Base-by-base conservation (phyloP, 2,113 vertebrate species). In the Lamprotornis superbus region DNA sequence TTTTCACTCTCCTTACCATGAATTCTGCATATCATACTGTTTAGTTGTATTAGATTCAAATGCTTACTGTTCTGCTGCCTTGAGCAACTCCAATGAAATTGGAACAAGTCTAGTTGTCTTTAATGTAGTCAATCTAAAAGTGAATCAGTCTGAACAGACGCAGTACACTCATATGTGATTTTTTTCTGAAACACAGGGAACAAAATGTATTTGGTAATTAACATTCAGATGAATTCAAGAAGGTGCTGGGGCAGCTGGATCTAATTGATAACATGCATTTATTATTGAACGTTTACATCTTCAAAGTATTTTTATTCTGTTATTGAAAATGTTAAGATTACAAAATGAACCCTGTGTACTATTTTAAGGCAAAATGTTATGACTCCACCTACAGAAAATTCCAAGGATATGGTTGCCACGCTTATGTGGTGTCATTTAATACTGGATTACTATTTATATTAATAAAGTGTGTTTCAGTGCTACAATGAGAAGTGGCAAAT, bases 101-200 rank as follows among this genome's bases (percentile, higher is more conserved):
- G 7, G 55, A 73, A n/a, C 9, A 35, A 23, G 15, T 33, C n/a
- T 53, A 44, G 5, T 35, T 94, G 17, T 49, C 76, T 69, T 94
- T 80, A 40, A n/a, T 63, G 17, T 8, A 70, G 69, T 55, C 21
- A 84, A 30, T 74, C n/a, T 56, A 21, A 69, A 76, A 83, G 37
- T 21, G 9, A 50, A 46, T 69, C 42, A 56, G 21, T 77, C 31
- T 0, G 3, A 69, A 56, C 18, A 47, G 33, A 46, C 35, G 5
- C 44, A 20, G 11, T 49, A 22, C 10, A 4, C 74, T 73, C 21
- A 33, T 14, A 22, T 20, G 10, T 0, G 0, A 2, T 57, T 63
- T 90, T 56, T 77, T 74, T 22, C 53, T 89, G 39, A 83, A 75
- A 65, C 13, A 60, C 10, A 39, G 18, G 22, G 25, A 64, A 25